phyloP scores from a whole-genome alignment of 2,888 invertebrate species.

The Plagodis pulveraria region DNA sequence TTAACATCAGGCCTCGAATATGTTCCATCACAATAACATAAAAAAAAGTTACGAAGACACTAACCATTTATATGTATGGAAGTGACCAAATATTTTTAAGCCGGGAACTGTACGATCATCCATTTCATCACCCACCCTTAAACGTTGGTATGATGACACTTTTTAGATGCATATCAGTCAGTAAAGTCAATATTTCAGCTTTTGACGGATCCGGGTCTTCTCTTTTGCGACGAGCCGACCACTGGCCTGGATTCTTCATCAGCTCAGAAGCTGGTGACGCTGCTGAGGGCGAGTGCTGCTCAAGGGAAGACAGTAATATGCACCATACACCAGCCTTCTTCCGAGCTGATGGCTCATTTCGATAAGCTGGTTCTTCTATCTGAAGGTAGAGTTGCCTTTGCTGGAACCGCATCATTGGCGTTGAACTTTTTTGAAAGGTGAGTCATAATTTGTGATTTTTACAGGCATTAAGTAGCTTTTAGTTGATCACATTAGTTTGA shows the following conservation, averaged over 20 bases:
- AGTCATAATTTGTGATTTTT: slow-evolving; percentile 4
- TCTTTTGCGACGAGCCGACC: slow-evolving; percentile 98
- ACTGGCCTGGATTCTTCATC: slow-evolving; percentile 97
- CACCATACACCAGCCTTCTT: slow-evolving; percentile 97
- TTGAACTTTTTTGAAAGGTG: slow-evolving; percentile 86
- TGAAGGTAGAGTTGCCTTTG: slow-evolving; percentile 94
- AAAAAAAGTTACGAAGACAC: too few species aligned
- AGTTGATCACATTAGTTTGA: neutral
- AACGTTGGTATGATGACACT: neutral
- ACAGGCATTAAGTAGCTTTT: neutral
- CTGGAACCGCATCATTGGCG: slow-evolving; percentile 87
- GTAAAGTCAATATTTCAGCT: slow-evolving; percentile 74
- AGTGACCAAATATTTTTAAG: too few species aligned
- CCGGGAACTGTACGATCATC: too few species aligned
- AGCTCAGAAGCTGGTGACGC: slow-evolving; percentile 92
- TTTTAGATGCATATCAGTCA: neutral
- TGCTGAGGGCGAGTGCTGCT: slow-evolving; percentile 88
- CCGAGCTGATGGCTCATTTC: slow-evolving; percentile 93
- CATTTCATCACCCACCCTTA: too few species aligned
- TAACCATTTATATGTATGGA: too few species aligned
- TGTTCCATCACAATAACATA: too few species aligned
- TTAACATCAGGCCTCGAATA: too few species aligned
- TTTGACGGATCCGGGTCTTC: slow-evolving; percentile 94
- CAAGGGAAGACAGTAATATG: slow-evolving; percentile 94
- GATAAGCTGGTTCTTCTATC: slow-evolving; percentile 91